Base-by-base conservation (phyloP, 2,797 vertebrate species). In the Loris lydekkerianus region DNA sequence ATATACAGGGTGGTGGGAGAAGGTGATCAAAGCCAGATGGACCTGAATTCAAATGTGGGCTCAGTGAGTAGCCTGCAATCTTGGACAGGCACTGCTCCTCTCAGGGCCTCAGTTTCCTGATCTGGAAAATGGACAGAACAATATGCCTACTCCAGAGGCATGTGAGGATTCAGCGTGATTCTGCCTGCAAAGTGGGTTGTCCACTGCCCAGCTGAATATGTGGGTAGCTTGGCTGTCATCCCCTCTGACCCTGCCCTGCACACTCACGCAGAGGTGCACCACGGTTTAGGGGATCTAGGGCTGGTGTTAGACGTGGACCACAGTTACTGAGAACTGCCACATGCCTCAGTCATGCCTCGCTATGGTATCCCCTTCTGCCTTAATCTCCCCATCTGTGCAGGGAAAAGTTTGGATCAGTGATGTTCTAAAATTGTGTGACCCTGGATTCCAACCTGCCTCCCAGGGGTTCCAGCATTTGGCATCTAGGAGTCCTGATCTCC, bases 101-200 rank as follows among this genome's bases (percentile, higher is more conserved):
- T 58, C 76, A 75, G 63, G 43, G 82, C 85, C 95, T 95, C n/a
- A 11, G 65, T 90, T 85, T 93, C 29, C 85, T 77, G 15, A 73
- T 75, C 72, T 85, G 84, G 53, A 80, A 85, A 96, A 89, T 87
- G 72, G 60, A 70, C 11, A 31, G n/a, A 63, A 67, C 2, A 23
- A 14, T 31, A 29, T 0, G 10, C 8, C 34, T 34, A 18, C 21
- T 75, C 85, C 78, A 10, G 0, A 21, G 43, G 69, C 20, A 43
- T 43, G 4, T 21, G 76, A 80, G 58, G 75, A 29, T 8, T 37
- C 7, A 4, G 23, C 14, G 58, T 63, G 58, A 23, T 34, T 56
- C 34, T 53, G 23, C 63, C 34, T 72, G 14, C 40, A 53, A 3
- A 81, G 34, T 0, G 2, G 46, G 27, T 2, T 18, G 25, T 27